Conservation (phyloP, 2,113 vertebrate species). For the Microcebus tavaratra region DNA sequence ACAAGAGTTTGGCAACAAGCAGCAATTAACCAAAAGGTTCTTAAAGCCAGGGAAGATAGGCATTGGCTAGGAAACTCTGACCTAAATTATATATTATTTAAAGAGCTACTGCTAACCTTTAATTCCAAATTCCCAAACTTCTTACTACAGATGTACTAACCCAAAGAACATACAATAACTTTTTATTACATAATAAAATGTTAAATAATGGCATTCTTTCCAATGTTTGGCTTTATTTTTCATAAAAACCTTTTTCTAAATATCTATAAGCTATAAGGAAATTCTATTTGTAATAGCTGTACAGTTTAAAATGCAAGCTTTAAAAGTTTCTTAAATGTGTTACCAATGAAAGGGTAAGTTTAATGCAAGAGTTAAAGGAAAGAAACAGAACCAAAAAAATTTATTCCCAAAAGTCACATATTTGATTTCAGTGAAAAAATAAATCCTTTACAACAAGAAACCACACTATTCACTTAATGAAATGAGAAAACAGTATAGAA, state of each 20-base stretch:
- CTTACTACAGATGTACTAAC: constrained; percentile 55
- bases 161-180: constrained; percentile 62
- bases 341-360: constrained; percentile 55
- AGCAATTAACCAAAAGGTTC: constrained; percentile 53
- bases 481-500: constrained; percentile 35
- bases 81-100: constrained; percentile 56
- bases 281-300: constrained; percentile 42
- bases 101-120: constrained; percentile 63
- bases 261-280: constrained; percentile 55
- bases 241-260: constrained; percentile 57
- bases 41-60: neutral
- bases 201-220: constrained; percentile 59
- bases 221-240: constrained; percentile 69
- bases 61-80: constrained; percentile 29
- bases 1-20: constrained; percentile 44
- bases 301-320: constrained; percentile 65
- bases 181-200: constrained; percentile 69
- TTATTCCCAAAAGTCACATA: constrained; percentile 50
- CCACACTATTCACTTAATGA: constrained; percentile 44
- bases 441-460: constrained; percentile 40
- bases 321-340: constrained; percentile 60
- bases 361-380: constrained; percentile 61
- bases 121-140: constrained; percentile 52
- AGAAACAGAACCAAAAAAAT: constrained; percentile 6
- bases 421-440: constrained; percentile 47